Evolutionary conservation across 2,113 vertebrate genomes (phyloP), one percentile per base, ranked within the genome.

Genomic region (Petromus typicus): DNA sequence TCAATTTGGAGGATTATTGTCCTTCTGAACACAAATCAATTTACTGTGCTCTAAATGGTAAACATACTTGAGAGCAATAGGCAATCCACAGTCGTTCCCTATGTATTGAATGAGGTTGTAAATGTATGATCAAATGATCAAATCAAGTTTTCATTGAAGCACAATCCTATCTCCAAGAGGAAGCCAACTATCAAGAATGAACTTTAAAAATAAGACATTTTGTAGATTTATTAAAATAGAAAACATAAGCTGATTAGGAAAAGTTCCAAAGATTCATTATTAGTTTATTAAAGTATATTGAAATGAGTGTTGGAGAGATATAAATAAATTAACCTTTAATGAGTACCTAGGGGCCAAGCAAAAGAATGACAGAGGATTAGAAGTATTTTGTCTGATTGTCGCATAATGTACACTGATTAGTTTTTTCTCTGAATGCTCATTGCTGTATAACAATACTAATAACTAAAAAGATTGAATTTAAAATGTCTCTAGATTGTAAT

Each of bases 281-380:
- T 98, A 97, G 92, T 97, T 97, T 97, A 96, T 96, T 97, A 97
- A 97, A 98, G 92, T 97, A 96, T 85, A 97, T 97, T 98, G 94
- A 96, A 96, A 97, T 95, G 90, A 96, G 94, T 97, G 95, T 97
- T 97, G 90, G 95, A 96, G 92, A 96, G 95, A 98, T 97, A 97
- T 97, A 97, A 98, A 97, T 97, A 98, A 97, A 97, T 97, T 98
- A 98, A 97, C 95, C 95, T 98, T 97, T 97, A 98, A 97, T 98
- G 95, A 97, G 95, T 97, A 97, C 92, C 95, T 82, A 86, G 95
- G 95, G 96, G 90, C 97, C 95, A 95, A 96, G 34, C 43, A 93
- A 96, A 95, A 95, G 97, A 98, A 97, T 96, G 95, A 97, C 95
- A 95, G 95, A 94, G 82, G 93, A 98, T 98, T 98, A 98, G 93